Percentiles rank a stretch among this genome's conserved stretches.
Conservation (phyloP, 2,113 vertebrate species). For the Serranochromis macrocephalus region DNA sequence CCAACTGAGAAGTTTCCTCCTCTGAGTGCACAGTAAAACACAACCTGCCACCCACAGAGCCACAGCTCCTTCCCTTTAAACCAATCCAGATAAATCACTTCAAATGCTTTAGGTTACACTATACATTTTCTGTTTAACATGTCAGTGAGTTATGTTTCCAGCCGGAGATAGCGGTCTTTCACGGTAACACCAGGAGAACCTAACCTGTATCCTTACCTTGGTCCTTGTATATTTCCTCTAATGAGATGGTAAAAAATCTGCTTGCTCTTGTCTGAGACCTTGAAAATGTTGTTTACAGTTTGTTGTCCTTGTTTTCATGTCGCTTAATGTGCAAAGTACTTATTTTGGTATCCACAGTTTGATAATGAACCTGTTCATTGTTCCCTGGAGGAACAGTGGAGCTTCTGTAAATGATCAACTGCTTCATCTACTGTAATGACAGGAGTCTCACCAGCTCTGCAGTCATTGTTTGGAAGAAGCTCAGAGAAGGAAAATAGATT, state of each 20-base stretch:
- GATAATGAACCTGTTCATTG: not conserved
- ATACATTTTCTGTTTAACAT: not conserved
- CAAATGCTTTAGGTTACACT: not conserved
- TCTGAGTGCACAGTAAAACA: not conserved
- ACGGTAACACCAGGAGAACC: not conserved
- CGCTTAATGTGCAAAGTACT: not conserved
- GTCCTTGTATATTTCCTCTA: not conserved
- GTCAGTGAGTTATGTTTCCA: not conserved
- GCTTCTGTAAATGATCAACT: not conserved
- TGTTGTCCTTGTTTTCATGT: not conserved
- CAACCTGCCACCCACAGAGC: not conserved
- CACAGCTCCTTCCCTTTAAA: not conserved
- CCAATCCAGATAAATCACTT: not conserved
- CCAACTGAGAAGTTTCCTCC: conserved; percentile 31
- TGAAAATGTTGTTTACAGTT: not conserved
- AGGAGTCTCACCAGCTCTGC: not conserved
- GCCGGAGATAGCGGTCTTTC: rapidly evolving
- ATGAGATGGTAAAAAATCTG: not conserved
- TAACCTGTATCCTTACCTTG: not conserved
- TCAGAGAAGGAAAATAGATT: not conserved
- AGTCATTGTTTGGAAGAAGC: not conserved
- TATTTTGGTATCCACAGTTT: not conserved
- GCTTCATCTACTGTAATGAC: not conserved
- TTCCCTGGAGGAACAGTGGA: not conserved
- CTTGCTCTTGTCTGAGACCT: rapidly evolving